Evolutionary conservation across 2,113 vertebrate species (phyloP), one percentile per base, ranked within the genome.

Genomic region (Azemiops feae): DNA sequence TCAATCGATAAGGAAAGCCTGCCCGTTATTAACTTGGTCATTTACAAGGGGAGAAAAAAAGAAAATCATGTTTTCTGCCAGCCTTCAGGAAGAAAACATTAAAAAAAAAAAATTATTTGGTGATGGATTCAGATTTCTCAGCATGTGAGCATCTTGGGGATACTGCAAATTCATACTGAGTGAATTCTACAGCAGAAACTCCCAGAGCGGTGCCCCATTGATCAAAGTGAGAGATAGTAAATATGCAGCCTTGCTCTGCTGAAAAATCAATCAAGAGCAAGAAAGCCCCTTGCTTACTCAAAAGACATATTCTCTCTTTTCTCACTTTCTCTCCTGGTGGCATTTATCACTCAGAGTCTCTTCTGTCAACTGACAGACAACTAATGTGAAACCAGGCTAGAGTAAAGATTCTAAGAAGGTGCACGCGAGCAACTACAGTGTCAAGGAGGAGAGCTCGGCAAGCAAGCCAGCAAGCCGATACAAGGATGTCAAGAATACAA

Each of bases 281-380:
- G 92, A 64, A 57, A 89, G 20, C 60, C 27, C 60, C 34, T 54
- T 39, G 52, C 92, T 92, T 85, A 54, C 25, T 92, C 52, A 89
- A 92, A 92, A 89, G 60, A 12, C 52, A 25, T 22, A 1, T 85
- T 47, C 60, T 81, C 30, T 11, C 57, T 43, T 25, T 7, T 39
- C 47, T 25, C 9, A 8, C 22, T 60, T 64, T 23, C 12, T 16
- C 60, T 50, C 54, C n/a, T 52, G 6, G 5, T 74, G 50, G 22
- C 87, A 92, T 89, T 89, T 50, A 85, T 92, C 92, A 58, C 85
- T 85, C 64, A 85, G 92, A 85, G 45, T n/a, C 30, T 50, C 10
- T 43, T 39, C 52, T 53, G 57, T 18, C 43, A 53, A 45, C 39
- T 74, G 39, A 85, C 10, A 54, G 86, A 14, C 11, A 69, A 92